Conservation (phyloP, 2,113 vertebrate species). For the Oreotrochilus melanogaster region DNA sequence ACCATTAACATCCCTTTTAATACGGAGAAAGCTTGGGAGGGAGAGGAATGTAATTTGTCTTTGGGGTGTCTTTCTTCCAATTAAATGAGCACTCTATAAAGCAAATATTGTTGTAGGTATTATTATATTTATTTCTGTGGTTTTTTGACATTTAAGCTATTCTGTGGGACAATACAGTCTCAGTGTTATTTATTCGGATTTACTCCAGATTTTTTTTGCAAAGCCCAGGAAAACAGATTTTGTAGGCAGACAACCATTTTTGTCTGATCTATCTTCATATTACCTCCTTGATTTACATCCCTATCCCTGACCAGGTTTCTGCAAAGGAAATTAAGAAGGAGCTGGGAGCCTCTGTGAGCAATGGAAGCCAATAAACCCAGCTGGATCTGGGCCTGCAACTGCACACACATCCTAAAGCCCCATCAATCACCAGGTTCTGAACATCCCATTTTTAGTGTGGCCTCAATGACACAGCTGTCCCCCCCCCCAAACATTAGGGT, state of each 20-base stretch:
- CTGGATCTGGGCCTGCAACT: not conserved
- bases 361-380: not conserved
- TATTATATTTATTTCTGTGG: not conserved
- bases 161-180: not conserved
- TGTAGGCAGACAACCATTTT: not conserved
- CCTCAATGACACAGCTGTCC: fast-evolving
- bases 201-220: not conserved
- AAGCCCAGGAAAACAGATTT: not conserved
- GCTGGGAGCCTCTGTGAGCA: not conserved
- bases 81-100: not conserved
- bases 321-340: not conserved
- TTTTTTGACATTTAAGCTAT: not conserved
- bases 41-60: not conserved
- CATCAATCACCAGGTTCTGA: not conserved
- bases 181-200: not conserved
- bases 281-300: not conserved
- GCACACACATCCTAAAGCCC: not conserved
- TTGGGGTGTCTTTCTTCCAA: not conserved
- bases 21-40: not conserved
- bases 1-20: not conserved
- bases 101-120: not conserved
- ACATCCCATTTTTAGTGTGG: not conserved
- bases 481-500: not conserved
- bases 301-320: not conserved
- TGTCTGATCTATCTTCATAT: not conserved